Percentiles rank a stretch among this genome's conserved stretches.
Conservation (phyloP, 2,888 invertebrate species). For the Leptinotarsa peninsularis region DNA sequence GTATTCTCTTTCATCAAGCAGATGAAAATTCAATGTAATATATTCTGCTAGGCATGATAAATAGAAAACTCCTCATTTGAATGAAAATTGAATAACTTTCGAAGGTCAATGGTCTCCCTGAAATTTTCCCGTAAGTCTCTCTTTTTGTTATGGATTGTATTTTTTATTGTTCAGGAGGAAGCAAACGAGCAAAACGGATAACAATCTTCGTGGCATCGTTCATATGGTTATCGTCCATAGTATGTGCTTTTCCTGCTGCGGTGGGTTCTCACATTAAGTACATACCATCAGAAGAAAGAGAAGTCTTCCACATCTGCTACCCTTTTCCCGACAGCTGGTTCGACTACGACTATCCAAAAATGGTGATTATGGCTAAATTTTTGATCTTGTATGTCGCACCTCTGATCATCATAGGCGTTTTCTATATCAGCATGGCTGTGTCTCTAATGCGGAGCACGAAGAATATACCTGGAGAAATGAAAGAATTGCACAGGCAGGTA, state of each 20-base stretch:
- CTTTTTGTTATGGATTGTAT: background rate
- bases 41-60: too few relatives aligned
- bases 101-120: too few relatives aligned
- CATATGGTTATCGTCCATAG: slow-evolving; percentile 84
- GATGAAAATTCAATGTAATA: too few relatives aligned
- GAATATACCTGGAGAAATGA: slow-evolving; percentile 85
- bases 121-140: background rate
- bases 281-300: slow-evolving; percentile 50
- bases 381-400: slow-evolving; percentile 88
- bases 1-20: too few relatives aligned
- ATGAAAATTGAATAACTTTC: too few relatives aligned
- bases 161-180: slow-evolving; percentile 59
- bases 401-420: slow-evolving; percentile 84
- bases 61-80: too few relatives aligned
- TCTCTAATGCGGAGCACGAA: slow-evolving; percentile 84
- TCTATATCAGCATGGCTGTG: slow-evolving; percentile 91
- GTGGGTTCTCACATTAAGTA: slow-evolving; percentile 68
- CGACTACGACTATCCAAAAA: slow-evolving; percentile 79
- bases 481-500: slow-evolving; percentile 75
- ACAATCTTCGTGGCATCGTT: slow-evolving; percentile 79
- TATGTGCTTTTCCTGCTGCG: slow-evolving; percentile 84
- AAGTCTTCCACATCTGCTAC: slow-evolving; percentile 63
- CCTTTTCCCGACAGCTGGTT: slow-evolving; percentile 68
- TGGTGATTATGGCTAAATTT: slow-evolving; percentile 67
- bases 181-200: slow-evolving; percentile 73